Percentiles rank a stretch among this genome's conserved stretches.
phyloP scores from a whole-genome alignment of 64 coral and sea anemone species.

The Orbicella faveolata region DNA sequence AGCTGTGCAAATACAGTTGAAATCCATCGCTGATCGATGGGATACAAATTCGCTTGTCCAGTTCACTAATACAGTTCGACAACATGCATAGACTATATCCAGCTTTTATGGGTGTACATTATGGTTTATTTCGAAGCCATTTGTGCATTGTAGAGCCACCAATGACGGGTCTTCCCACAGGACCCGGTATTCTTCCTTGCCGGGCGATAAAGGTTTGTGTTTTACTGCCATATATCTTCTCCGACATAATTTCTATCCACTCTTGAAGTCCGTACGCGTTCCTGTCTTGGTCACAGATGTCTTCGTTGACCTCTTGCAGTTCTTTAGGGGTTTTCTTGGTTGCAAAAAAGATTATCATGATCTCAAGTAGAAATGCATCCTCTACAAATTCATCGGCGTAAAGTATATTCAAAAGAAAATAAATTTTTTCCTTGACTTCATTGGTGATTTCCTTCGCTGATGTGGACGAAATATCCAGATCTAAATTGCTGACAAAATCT shows the following conservation, averaged over 20 bases:
- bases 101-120: background rate
- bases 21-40: too few relatives aligned
- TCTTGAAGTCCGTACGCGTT: background rate
- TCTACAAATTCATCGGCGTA: constrained; percentile 7
- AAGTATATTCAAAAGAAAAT: background rate
- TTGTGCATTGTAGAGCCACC: background rate
- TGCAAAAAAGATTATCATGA: background rate
- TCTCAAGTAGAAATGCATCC: background rate
- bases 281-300: background rate
- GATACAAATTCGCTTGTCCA: too few relatives aligned
- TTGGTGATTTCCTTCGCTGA: background rate
- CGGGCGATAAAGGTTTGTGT: background rate
- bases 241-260: background rate
- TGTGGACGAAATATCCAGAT: background rate
- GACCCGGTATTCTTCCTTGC: background rate
- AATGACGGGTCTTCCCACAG: background rate
- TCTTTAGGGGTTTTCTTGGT: background rate
- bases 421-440: background rate
- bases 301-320: background rate
- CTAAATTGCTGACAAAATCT: background rate
- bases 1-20: too few relatives aligned
- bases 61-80: too few relatives aligned
- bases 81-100: background rate
- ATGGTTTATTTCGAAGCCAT: background rate
- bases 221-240: background rate